phyloP scores from a whole-genome alignment of 2,888 invertebrate species.

The Macrosoma leucophasiata region DNA sequence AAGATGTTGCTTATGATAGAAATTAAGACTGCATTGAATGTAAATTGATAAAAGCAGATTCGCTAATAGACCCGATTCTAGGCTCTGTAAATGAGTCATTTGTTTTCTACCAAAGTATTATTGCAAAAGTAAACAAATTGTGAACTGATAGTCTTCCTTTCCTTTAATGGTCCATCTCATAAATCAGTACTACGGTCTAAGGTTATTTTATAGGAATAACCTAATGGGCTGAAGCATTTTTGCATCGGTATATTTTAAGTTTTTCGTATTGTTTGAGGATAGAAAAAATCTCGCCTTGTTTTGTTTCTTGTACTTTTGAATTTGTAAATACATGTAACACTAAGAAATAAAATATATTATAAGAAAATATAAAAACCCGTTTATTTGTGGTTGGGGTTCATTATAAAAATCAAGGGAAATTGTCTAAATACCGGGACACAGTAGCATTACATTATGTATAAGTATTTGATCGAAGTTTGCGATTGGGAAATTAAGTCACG shows the following conservation, averaged over 20 bases:
- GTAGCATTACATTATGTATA: too few relatives aligned
- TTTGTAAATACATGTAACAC: slow-evolving; percentile 65
- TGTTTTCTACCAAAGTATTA: slow-evolving; percentile 63
- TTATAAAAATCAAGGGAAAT: too few relatives aligned
- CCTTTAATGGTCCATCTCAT: slow-evolving; percentile 30
- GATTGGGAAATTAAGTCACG: too few relatives aligned
- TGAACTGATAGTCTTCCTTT: slow-evolving; percentile 54
- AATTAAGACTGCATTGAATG: slow-evolving; percentile 25
- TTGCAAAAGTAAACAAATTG: slow-evolving; percentile 30
- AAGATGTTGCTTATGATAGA: slow-evolving; percentile 23
- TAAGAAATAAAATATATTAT: slow-evolving; percentile 69
- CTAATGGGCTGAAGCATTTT: slow-evolving; percentile 12
- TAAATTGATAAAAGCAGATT: slow-evolving; percentile 25
- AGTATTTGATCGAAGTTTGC: too few relatives aligned
- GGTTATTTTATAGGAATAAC: slow-evolving; percentile 24
- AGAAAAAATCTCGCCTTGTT: slow-evolving; percentile 62
- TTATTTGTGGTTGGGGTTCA: too few relatives aligned
- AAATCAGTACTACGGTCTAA: slow-evolving; percentile 48
- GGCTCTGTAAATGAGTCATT: slow-evolving; percentile 37
- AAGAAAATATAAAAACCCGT: slow-evolving; percentile 74
- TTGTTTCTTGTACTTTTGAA: slow-evolving; percentile 61
- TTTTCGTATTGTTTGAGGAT: slow-evolving; percentile 21
- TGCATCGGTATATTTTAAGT: slow-evolving; percentile 13
- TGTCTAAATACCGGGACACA: too few relatives aligned
- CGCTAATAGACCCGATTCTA: slow-evolving; percentile 30